A percentile compares a stretch with the other conserved stretches of the same genome.
Conservation (phyloP, 1,140 invertebrate genomes). For the Frieseomelitta varia region DNA sequence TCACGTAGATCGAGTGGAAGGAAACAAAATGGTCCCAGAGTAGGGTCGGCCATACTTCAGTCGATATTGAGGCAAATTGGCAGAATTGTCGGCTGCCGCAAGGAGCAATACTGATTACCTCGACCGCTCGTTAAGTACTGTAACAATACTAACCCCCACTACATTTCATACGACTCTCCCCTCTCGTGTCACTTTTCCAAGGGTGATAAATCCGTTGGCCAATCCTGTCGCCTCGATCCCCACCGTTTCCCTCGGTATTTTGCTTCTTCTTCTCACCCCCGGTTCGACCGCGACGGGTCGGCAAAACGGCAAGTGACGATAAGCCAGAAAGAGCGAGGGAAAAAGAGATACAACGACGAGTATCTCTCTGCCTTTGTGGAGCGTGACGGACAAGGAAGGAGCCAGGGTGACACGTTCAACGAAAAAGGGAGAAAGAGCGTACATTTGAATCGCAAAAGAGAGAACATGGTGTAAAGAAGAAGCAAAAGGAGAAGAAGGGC, state of each 20-base stretch:
- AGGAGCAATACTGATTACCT: conserved; percentile 71
- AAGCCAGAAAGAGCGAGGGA: conserved; percentile 23
- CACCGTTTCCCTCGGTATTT: conserved; percentile 27
- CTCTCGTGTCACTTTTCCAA: conserved; percentile 16
- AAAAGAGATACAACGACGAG: not conserved
- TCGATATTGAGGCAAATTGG: conserved; percentile 79
- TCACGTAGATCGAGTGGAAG: conserved; percentile 31
- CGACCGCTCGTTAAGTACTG: conserved; percentile 68
- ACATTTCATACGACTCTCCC: conserved; percentile 21
- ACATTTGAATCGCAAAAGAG: conserved; percentile 25
- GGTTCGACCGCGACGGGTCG: conserved; percentile 26
- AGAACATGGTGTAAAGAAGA: conserved; percentile 1
- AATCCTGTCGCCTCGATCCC: conserved; percentile 26
- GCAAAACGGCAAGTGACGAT: conserved; percentile 38
- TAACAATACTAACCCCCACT: conserved; percentile 65
- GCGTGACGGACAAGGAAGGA: not conserved
- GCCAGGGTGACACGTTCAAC: not conserved
- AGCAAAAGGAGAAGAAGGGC: not conserved
- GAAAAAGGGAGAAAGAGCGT: conserved; percentile 2
- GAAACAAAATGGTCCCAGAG: conserved; percentile 72
- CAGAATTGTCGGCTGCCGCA: conserved; percentile 67
- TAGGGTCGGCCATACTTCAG: conserved; percentile 68
- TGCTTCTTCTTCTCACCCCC: conserved; percentile 29
- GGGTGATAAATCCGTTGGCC: conserved; percentile 44
- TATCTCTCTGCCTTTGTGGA: not conserved